Conservation (phyloP, 2,797 vertebrate genomes). For the Periophthalmus magnuspinnatus region DNA sequence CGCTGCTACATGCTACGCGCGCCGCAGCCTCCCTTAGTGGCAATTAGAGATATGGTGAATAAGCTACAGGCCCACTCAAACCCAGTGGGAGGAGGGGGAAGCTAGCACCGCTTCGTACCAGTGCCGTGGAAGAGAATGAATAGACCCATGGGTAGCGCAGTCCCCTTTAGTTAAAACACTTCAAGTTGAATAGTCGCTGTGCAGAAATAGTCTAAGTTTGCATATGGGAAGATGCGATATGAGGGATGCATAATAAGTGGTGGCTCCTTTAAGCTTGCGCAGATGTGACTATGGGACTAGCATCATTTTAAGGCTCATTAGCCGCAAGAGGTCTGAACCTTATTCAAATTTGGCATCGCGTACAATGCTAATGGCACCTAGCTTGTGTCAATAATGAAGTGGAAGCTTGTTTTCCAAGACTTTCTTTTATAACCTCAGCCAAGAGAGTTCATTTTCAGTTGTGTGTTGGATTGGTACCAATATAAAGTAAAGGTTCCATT, state of each 20-base stretch:
- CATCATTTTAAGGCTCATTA: not conserved
- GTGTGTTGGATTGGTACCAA: not conserved
- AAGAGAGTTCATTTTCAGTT: not conserved
- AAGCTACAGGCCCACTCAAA: conserved; percentile 48
- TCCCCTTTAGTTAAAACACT: conserved; percentile 37
- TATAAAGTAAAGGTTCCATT: not conserved
- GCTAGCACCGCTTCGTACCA: conserved; percentile 35
- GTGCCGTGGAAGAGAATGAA: conserved; percentile 33
- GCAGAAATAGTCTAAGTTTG: conserved; percentile 20
- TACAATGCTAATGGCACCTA: not conserved
- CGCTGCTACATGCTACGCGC: conserved; percentile 51
- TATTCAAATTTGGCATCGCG: not conserved
- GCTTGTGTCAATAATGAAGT: conserved; percentile 3
- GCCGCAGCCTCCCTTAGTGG: conserved; percentile 61
- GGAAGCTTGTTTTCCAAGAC: conserved; percentile 7
- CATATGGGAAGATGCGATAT: conserved; percentile 15
- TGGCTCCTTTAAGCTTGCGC: conserved; percentile 7
- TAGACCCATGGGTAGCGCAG: conserved; percentile 19
- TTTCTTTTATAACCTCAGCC: conserved; percentile 9
- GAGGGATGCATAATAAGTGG: conserved; percentile 8
- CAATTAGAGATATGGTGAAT: conserved; percentile 71
- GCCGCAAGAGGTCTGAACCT: conserved; percentile 8
- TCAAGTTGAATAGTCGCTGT: conserved; percentile 20
- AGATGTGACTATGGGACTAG: conserved; percentile 7
- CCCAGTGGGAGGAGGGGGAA: conserved; percentile 48